Conservation (phyloP, 2,113 vertebrate species). For the Megalops atlanticus region DNA sequence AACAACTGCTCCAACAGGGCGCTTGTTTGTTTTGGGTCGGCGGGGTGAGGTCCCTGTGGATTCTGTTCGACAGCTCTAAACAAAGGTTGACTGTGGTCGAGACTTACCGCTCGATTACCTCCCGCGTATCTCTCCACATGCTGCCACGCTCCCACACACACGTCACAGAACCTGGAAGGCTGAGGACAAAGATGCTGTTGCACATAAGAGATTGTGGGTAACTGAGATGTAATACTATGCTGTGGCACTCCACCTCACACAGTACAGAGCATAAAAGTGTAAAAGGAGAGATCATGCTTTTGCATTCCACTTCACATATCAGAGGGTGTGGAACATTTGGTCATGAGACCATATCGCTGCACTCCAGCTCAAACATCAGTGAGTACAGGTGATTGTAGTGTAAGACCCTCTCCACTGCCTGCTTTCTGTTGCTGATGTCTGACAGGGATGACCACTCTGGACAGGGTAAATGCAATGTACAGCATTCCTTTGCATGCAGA, state of each 20-base stretch:
- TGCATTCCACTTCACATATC: neutral
- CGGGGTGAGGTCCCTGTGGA: constrained; percentile 1
- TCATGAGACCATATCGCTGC: too few relatives aligned
- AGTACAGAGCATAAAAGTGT: too few relatives aligned
- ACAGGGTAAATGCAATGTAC: neutral
- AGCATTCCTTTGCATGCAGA: neutral
- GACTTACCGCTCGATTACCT: constrained; percentile 10
- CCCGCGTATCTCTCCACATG: neutral
- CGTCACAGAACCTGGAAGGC: neutral
- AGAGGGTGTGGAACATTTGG: neutral
- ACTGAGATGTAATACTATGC: too few relatives aligned
- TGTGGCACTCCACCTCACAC: too few relatives aligned
- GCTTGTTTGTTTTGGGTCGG: constrained; percentile 17
- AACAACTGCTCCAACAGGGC: neutral
- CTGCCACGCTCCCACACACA: neutral
- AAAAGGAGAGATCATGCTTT: neutral
- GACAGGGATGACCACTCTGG: neutral
- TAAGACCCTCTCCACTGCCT: neutral
- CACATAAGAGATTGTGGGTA: too few relatives aligned
- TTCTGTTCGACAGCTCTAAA: neutral
- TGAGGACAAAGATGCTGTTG: too few relatives aligned
- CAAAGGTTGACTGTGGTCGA: constrained; percentile 5
- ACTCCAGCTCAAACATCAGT: too few relatives aligned
- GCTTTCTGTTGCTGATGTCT: neutral
- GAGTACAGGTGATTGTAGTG: neutral